Evolutionary conservation across 2,797 vertebrate species (phyloP).

Genomic region (Anomalospiza imberbis): DNA sequence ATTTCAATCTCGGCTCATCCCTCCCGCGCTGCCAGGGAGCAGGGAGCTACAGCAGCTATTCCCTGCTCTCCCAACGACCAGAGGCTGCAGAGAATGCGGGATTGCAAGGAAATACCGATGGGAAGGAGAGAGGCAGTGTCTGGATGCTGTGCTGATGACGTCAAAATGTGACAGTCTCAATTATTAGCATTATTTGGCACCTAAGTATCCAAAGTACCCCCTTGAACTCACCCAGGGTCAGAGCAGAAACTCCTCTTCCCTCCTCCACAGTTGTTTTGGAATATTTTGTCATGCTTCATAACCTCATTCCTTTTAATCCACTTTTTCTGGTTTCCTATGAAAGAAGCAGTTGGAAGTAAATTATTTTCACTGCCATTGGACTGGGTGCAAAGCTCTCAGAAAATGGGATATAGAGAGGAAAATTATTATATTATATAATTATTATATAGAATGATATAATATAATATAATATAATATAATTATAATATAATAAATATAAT

Average conservation of each 20-base stretch:
- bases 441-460: not conserved
- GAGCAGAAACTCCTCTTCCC: not conserved
- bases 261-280: not conserved
- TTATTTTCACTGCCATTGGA: not conserved
- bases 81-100: rapidly evolving
- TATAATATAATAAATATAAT: not conserved
- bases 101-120: not conserved
- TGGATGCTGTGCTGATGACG: not conserved
- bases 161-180: not conserved
- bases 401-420: not conserved
- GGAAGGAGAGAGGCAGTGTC: not conserved
- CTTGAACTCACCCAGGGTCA: not conserved
- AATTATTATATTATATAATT: not conserved
- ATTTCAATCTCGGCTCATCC: not conserved
- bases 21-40: not conserved
- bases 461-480: no score
- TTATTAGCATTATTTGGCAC: not conserved
- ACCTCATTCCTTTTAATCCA: not conserved
- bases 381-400: not conserved
- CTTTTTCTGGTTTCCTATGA: not conserved
- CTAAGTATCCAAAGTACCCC: rapidly evolving
- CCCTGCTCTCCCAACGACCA: not conserved
- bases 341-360: not conserved
- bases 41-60: not conserved
- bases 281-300: not conserved